phyloP scores from a whole-genome alignment of 2,113 vertebrate species.

The Dipodomys stephensi region DNA sequence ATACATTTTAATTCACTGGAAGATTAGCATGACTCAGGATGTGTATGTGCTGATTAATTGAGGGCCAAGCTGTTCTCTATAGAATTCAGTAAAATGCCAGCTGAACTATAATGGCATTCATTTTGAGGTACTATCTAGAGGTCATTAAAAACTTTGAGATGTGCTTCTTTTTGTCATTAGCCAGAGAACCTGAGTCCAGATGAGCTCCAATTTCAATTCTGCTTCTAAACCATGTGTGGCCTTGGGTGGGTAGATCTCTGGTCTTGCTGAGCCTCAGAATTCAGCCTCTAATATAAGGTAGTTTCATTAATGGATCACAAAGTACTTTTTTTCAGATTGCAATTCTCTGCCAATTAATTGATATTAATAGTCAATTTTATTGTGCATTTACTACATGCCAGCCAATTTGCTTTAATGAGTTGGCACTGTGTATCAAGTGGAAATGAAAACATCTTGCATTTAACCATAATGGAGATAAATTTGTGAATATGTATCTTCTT shows the following conservation, averaged over 20 bases:
- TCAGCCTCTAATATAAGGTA: neutral
- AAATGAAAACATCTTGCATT: conserved; percentile 3
- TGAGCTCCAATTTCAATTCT: neutral
- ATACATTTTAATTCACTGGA: conserved; percentile 17
- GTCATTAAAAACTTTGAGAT: conserved; percentile 45
- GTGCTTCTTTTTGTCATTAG: neutral
- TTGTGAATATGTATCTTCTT: conserved; percentile 36
- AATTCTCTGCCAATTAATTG: neutral
- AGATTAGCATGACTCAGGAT: conserved; percentile 48
- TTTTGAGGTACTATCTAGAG: conserved; percentile 31
- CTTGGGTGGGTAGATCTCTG: too few species aligned
- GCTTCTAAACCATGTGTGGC: neutral
- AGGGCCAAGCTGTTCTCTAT: conserved; percentile 53
- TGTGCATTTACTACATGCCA: conserved; percentile 13
- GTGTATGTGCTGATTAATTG: neutral
- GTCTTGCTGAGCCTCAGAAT: neutral
- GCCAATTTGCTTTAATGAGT: conserved; percentile 34
- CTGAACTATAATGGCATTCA: conserved; percentile 35
- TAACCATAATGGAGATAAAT: conserved; percentile 2
- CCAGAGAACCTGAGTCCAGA: neutral
- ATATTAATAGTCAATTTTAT: conserved; percentile 16
- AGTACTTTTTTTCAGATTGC: conserved; percentile 14
- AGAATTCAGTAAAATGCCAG: conserved; percentile 63
- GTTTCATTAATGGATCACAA: neutral
- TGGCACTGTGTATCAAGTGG: neutral